Conservation (phyloP, 37 sponge, comb jelly and placozoan genomes). For the Lycopodina hypogea region DNA sequence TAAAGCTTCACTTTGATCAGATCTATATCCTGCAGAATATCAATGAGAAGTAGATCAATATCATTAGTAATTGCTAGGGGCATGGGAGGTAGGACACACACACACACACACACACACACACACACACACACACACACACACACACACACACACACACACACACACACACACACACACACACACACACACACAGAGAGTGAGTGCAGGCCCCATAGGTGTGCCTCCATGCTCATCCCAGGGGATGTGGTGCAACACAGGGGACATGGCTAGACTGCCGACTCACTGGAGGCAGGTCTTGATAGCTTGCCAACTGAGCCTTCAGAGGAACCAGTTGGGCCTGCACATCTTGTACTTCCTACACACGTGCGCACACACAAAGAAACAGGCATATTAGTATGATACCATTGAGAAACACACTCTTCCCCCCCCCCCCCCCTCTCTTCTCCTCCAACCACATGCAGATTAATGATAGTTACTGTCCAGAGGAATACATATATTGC, state of each 20-base stretch:
- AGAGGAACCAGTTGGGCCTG: constrained; percentile 50
- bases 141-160: too few species aligned
- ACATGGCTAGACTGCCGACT: not conserved
- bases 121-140: too few species aligned
- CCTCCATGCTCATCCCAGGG: too few species aligned
- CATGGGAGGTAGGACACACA: too few species aligned
- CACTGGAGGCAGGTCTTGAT: constrained; percentile 72
- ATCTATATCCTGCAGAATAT: constrained; percentile 43
- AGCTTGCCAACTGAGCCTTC: constrained; percentile 57
- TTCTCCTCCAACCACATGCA: too few species aligned
- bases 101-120: too few species aligned
- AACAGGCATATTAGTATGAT: not conserved
- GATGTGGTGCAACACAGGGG: not conserved
- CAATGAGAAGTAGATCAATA: not conserved
- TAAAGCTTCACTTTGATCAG: constrained; percentile 67
- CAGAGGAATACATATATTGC: too few species aligned
- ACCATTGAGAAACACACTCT: not conserved
- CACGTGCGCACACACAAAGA: too few species aligned
- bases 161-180: not conserved
- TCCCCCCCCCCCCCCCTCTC: not conserved
- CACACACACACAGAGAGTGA: not conserved
- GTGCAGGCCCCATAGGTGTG: not conserved
- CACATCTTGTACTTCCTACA: constrained; percentile 52
- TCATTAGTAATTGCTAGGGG: not conserved
- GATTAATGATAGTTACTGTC: too few species aligned